phyloP scores from a whole-genome alignment of 2,797 vertebrate genomes.

The Pseudotriccus pelzelni region DNA sequence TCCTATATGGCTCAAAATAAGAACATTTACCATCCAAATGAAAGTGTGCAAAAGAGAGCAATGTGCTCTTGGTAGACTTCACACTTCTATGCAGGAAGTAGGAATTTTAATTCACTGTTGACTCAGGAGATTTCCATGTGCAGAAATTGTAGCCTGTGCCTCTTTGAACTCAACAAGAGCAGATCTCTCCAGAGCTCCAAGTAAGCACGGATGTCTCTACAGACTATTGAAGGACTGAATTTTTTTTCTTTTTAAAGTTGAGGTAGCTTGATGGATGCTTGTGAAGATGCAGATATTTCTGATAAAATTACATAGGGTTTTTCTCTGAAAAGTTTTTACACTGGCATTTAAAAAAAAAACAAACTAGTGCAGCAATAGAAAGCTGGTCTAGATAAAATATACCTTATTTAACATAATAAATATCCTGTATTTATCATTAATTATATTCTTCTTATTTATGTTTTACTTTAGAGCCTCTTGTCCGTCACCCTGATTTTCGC shows the following conservation, averaged over 20 bases:
- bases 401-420: neutral
- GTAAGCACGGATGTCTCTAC: neutral
- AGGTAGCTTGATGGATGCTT: neutral
- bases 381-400: neutral
- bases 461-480: slow-evolving; percentile 83
- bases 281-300: neutral
- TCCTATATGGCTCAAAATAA: neutral
- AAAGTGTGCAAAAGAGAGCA: neutral
- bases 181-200: neutral
- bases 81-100: neutral
- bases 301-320: neutral
- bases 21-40: neutral
- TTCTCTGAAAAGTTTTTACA: neutral
- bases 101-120: neutral
- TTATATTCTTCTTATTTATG: neutral
- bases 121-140: neutral
- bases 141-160: neutral
- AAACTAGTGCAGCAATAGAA: neutral
- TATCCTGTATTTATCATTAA: neutral
- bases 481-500: slow-evolving; percentile 90
- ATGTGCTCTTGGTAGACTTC: neutral
- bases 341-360: neutral
- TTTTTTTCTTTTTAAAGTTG: neutral
- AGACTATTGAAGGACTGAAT: neutral
- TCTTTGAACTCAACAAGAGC: neutral